Evolutionary conservation across 1,140 invertebrate species (phyloP).

Genomic region (Cephus cinctus): DNA sequence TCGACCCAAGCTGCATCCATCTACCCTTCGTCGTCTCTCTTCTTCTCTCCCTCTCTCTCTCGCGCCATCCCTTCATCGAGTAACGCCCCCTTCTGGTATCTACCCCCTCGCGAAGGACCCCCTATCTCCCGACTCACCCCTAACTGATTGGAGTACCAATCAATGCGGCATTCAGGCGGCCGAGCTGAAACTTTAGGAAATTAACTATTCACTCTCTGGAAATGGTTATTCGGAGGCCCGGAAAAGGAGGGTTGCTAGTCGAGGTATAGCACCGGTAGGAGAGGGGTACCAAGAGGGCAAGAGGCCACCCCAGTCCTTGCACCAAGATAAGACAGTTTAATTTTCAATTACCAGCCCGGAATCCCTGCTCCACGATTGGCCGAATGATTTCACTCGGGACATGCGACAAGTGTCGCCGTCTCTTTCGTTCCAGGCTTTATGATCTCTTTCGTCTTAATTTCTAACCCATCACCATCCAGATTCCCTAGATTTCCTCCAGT

Average conservation of each 20-base stretch:
- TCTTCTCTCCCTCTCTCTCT: slow-evolving; percentile 11
- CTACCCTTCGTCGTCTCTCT: slow-evolving; percentile 4
- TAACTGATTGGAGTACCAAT: slow-evolving; percentile 56
- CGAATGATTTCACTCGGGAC: too few relatives aligned
- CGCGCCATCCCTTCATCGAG: slow-evolving; percentile 20
- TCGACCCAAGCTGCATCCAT: slow-evolving; percentile 4
- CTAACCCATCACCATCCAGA: too few relatives aligned
- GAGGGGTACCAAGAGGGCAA: slow-evolving; percentile 13
- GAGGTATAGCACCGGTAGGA: slow-evolving; percentile 7
- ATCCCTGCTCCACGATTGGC: too few relatives aligned
- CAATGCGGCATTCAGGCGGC: slow-evolving; percentile 53
- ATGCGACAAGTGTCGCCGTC: too few relatives aligned
- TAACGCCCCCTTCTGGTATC: slow-evolving; percentile 10
- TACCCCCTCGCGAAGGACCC: slow-evolving; percentile 15
- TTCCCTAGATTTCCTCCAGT: too few relatives aligned
- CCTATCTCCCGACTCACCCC: slow-evolving; percentile 28
- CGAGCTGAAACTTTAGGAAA: slow-evolving; percentile 54
- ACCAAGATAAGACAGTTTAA: slow-evolving; percentile 49
- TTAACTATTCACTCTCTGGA: slow-evolving; percentile 54
- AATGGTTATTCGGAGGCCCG: slow-evolving; percentile 50
- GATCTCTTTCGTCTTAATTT: too few relatives aligned
- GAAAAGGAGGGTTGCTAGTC: slow-evolving; percentile 37
- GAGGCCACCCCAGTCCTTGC: slow-evolving; percentile 17
- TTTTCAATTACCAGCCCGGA: slow-evolving; percentile 46
- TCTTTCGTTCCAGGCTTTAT: too few relatives aligned